phyloP scores from a whole-genome alignment of 2,797 vertebrate species.

The Pipistrellus pygmaeus region DNA sequence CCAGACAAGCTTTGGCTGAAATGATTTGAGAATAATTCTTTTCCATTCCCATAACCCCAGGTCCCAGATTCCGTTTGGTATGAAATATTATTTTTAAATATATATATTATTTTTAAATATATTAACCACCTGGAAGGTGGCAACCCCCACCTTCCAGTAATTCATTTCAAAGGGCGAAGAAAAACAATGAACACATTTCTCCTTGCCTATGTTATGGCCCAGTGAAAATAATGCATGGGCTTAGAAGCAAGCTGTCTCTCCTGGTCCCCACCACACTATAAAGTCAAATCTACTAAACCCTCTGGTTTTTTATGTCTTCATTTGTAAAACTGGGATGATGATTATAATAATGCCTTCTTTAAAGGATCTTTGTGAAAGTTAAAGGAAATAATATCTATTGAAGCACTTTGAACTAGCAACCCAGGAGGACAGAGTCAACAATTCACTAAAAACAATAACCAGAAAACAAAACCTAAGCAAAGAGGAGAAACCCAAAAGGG shows the following conservation, averaged over 20 bases:
- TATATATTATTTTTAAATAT: background rate
- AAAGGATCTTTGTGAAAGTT: slow-evolving; percentile 23
- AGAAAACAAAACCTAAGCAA: slow-evolving; percentile 3
- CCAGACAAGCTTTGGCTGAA: background rate
- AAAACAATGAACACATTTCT: slow-evolving; percentile 15
- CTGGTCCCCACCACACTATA: background rate
- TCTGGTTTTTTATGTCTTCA: slow-evolving; percentile 19
- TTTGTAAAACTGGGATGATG: background rate
- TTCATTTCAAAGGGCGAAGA: background rate
- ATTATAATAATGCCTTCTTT: background rate
- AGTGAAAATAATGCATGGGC: background rate
- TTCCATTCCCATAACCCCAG: background rate
- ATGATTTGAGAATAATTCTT: background rate
- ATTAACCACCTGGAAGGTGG: background rate
- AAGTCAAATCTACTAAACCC: slow-evolving; percentile 39
- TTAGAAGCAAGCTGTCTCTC: background rate
- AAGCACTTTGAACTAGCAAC: background rate
- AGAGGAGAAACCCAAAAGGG: background rate
- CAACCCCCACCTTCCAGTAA: background rate
- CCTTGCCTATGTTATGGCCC: background rate
- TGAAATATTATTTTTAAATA: background rate
- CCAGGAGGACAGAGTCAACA: background rate
- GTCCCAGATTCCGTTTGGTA: background rate
- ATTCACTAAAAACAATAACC: background rate
- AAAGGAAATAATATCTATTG: slow-evolving; percentile 3